Percentiles rank a stretch among this genome's conserved stretches.
Conservation (phyloP, 2,888 invertebrate genomes). For the Pimpla rufipes region DNA sequence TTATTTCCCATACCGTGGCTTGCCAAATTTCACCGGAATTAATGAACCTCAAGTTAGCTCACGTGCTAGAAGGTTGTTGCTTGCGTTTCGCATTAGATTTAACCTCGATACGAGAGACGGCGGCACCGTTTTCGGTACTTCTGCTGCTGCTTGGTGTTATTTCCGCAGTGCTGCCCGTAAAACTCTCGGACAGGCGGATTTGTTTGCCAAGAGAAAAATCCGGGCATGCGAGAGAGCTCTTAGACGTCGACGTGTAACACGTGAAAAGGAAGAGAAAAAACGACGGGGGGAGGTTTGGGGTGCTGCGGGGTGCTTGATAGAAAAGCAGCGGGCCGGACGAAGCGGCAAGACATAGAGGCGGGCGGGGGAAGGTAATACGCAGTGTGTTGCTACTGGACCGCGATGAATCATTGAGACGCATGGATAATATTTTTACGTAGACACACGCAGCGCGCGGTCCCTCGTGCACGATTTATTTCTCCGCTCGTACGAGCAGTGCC, state of each 20-base stretch:
- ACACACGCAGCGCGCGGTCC: neutral
- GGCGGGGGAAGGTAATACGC: neutral
- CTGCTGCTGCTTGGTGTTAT: slow-evolving; percentile 12
- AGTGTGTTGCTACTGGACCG: slow-evolving; percentile 26
- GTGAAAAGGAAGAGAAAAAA: slow-evolving; percentile 45
- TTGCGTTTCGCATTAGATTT: slow-evolving; percentile 53
- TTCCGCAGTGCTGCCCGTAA: slow-evolving; percentile 64
- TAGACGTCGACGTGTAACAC: slow-evolving; percentile 38
- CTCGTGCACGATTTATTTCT: slow-evolving; percentile 40
- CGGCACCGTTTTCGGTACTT: neutral
- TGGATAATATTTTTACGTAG: slow-evolving; percentile 62
- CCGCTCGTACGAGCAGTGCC: slow-evolving; percentile 28
- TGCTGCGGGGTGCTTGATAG: neutral
- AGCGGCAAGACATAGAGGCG: too few relatives aligned
- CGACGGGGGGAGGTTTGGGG: neutral
- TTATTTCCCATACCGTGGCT: too few relatives aligned
- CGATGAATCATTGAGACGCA: slow-evolving; percentile 67
- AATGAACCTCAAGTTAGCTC: too few relatives aligned
- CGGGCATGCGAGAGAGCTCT: slow-evolving; percentile 58
- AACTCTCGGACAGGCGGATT: slow-evolving; percentile 77
- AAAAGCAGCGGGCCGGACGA: too few relatives aligned
- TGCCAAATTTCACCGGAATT: too few relatives aligned
- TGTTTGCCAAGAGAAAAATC: slow-evolving; percentile 76
- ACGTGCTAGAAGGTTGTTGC: neutral
- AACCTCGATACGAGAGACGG: slow-evolving; percentile 39